Base-by-base conservation (phyloP, 2,888 invertebrate genomes). In the Athetis lepigone region DNA sequence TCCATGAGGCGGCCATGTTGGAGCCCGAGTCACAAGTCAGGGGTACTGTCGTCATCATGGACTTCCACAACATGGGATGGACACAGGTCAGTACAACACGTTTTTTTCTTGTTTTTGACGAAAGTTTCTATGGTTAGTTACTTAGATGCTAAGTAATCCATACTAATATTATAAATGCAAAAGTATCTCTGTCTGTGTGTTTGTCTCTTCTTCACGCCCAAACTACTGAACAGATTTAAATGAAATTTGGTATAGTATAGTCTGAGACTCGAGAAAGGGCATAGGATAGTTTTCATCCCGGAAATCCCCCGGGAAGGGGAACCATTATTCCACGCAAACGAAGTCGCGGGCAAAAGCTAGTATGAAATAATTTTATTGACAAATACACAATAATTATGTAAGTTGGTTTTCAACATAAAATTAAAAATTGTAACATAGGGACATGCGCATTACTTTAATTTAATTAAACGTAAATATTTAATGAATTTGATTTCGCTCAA, bases 21-120 rank as follows among this genome's bases (percentile, higher is more conserved):
- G 92, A 92, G 76, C 97, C 97, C 0, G 97, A 97, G 90, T 97
- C 97, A 0, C 98, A 98, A 90, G 96, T 98, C n/a, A 95, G 96
- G 37, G 98, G 98, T 19, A 96, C 96, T 6, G 97, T 98, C 9
- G 97, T 98, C 19, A 94, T 98, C 68, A 97, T 98, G 97, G 98
- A 98, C 89, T 98, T 97, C 87, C 95, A 97, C 75, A 96, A 97
- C 7, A 94, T 98, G 84, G 96, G 96, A 7, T 97, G 97, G 96
- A 96, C 96, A 85, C 98, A 98, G 95, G 96, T 96, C 18, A 91
- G 83, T 72, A 57, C 8, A 43, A n/a, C 6, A 37, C 37, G 9
- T 6, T 11, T 27, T n/a, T 27, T 42, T 54, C 11, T 16, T 29
- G 2, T 7, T 47, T 29, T 16, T 29, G 1, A 0, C 5, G n/a